Evolutionary conservation across 2,888 invertebrate genomes (phyloP), one percentile per base, ranked within the genome.

Genomic region (Drosophila neotestacea): DNA sequence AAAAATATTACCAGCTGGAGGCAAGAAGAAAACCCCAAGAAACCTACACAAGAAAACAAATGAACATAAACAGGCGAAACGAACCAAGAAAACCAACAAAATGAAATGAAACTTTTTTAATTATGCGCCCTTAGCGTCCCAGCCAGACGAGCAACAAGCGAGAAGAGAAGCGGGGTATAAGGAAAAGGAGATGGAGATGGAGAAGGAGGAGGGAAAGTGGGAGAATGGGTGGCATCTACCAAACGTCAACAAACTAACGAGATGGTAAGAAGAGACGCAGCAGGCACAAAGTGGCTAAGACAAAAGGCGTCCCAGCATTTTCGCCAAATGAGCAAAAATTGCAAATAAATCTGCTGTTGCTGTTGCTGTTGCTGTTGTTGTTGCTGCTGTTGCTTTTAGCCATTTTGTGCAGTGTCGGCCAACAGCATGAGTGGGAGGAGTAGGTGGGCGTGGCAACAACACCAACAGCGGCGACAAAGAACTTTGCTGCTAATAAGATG

Each of bases 31-130:
- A 84, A 76, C 82, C 82, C 79, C 75, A 73, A 79, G 73, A 80
- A 79, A 85, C 72, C 81, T 72, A 77, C 79, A 81, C 83, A 81
- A 88, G 85, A 80, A 85, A 77, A 88, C 82, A 85, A 90, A 89
- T 85, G 73, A 83, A 84, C 81, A 82, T 81, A 82, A 86, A 81
- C 81, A 85, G 82, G 78, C 85, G 90, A 88, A 91, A 89, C 91
- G 90, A 90, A 90, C 91, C 91, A 89, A 90, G 91, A 90, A 90
- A 91, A 90, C 90, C 91, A 88, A 91, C 90, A 90, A 91, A 90
- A 90, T 91, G 87, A 90, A 91, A 90, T 91, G 90, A 91, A 91
- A 91, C 90, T 91, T 91, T 91, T 91, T 91, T 91, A 91, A 91
- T 91, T 91, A 91, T 90, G 88, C 91, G 88, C 77, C 82, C 75